These are phyloP conservation scores for Upupa epops DNA, from an alignment of 2,113 vertebrate genomes.

Conservation along the genomic window DNA sequence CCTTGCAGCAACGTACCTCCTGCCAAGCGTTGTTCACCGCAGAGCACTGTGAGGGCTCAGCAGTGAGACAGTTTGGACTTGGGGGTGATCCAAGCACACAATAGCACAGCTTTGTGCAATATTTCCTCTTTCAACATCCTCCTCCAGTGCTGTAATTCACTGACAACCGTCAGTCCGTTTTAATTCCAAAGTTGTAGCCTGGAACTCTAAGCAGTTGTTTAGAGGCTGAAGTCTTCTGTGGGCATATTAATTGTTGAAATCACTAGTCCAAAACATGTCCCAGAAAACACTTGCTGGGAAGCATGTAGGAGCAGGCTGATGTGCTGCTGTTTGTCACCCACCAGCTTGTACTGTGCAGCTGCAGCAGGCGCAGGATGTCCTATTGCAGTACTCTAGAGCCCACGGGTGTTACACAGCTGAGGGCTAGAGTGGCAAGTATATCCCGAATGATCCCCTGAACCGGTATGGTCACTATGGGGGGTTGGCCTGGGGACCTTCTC, in stretches of 20 bases:
- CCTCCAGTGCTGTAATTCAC: conserved; percentile 38
- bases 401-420: neutral
- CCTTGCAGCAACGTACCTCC: conserved; percentile 51
- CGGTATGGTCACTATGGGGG: neutral
- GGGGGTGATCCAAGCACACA: conserved; percentile 47
- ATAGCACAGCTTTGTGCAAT: conserved; percentile 55
- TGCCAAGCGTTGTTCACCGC: conserved; percentile 47
- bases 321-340: neutral
- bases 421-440: neutral
- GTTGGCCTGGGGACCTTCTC: neutral
- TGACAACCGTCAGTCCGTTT: neutral
- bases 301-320: neutral
- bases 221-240: conserved; percentile 1
- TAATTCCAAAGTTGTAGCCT: conserved; percentile 4
- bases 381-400: neutral
- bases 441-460: neutral
- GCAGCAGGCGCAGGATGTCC: neutral
- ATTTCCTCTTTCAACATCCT: conserved; percentile 52
- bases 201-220: neutral
- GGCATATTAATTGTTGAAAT: conserved; percentile 38
- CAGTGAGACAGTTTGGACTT: conserved; percentile 40
- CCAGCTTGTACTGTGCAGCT: neutral
- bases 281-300: neutral
- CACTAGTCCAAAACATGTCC: neutral
- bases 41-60: neutral